Percentiles rank a stretch among this genome's conserved stretches.
These are phyloP conservation scores for Dreissena rostriformis DNA, from an alignment of 1,140 invertebrate genomes.

Conservation along the genomic window DNA sequence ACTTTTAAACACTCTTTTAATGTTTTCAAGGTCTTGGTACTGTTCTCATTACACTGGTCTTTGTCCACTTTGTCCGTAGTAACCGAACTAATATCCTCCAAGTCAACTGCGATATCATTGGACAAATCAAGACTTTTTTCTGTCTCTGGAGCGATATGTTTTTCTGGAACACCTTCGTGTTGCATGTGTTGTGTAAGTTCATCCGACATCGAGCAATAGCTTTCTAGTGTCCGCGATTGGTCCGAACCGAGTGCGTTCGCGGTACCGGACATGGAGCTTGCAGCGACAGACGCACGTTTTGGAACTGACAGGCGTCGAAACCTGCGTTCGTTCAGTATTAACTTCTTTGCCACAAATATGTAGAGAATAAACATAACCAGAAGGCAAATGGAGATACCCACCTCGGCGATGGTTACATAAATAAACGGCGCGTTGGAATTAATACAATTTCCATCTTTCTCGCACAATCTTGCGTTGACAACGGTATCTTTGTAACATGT, in stretches of 20 bases:
- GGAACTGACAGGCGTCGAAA: no score
- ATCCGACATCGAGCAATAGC: no score
- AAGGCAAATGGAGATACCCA: not conserved
- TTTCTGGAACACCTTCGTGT: no score
- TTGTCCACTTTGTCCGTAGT: not conserved
- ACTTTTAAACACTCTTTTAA: no score
- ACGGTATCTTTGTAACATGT: not conserved
- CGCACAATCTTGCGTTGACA: constrained; percentile 40
- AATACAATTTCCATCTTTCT: constrained; percentile 31
- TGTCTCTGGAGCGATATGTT: no score
- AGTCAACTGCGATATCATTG: no score
- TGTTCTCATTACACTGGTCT: not conserved
- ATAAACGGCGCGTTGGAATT: not conserved
- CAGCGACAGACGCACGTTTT: constrained; percentile 12
- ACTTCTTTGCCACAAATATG: constrained; percentile 2
- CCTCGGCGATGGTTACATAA: constrained; percentile 10
- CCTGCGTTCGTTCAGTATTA: no score
- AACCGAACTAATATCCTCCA: not conserved
- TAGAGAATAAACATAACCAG: constrained; percentile 23
- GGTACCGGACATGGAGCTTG: no score
- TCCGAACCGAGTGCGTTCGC: no score
- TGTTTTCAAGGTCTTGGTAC: not conserved
- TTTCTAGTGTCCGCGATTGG: no score
- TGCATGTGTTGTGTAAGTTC: no score
- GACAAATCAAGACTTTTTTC: no score